phyloP scores from a whole-genome alignment of 2,113 vertebrate species.

The Porphyrio hochstetteri region DNA sequence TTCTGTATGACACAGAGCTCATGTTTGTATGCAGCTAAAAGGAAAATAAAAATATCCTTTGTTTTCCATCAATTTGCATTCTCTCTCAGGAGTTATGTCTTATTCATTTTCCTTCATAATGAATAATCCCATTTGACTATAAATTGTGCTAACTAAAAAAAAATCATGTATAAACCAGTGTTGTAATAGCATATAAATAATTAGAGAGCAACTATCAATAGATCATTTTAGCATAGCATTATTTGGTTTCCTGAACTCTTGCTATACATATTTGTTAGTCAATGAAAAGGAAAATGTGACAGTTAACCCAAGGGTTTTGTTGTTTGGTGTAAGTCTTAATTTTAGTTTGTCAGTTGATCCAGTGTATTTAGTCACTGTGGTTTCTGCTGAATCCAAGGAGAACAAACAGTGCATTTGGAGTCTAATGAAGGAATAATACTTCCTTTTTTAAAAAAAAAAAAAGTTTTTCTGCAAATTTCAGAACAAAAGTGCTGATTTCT shows the following conservation, averaged over 20 bases:
- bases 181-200: neutral
- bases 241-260: slow-evolving; percentile 4
- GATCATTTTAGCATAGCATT: neutral
- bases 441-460: neutral
- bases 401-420: neutral
- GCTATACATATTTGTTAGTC: neutral
- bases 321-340: neutral
- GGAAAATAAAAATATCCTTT: neutral
- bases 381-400: neutral
- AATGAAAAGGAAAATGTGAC: neutral
- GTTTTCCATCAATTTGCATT: neutral
- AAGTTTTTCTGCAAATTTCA: neutral
- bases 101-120: slow-evolving; percentile 10
- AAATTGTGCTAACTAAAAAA: neutral
- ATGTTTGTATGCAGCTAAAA: neutral
- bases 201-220: neutral
- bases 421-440: neutral
- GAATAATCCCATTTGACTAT: neutral
- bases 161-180: neutral
- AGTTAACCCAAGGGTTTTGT: neutral
- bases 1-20: neutral
- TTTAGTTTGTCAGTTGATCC: neutral
- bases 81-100: neutral
- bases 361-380: neutral
- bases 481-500: neutral